These are phyloP conservation scores for Oophaga sylvatica DNA, from an alignment of 2,797 vertebrate genomes.

Conservation along the genomic window DNA sequence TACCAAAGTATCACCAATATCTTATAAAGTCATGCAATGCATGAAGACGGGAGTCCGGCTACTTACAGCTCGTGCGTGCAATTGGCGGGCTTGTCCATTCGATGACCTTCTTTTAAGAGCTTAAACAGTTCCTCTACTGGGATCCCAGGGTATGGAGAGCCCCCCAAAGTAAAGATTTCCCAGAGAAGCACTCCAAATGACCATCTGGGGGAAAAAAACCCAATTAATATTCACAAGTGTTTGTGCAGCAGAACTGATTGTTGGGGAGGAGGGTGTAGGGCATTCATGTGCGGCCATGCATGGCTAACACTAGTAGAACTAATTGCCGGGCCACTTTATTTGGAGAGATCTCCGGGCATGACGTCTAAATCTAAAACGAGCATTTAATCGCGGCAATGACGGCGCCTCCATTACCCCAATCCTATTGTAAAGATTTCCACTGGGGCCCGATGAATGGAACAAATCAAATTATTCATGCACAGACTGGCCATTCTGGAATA, in stretches of 20 bases:
- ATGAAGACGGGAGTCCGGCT: neutral
- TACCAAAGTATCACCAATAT: neutral
- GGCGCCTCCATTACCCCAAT: conserved; percentile 75
- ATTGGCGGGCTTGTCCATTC: conserved; percentile 98
- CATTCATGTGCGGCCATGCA: conserved; percentile 69
- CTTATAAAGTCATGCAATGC: neutral
- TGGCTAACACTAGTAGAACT: conserved; percentile 72
- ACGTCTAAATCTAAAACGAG: conserved; percentile 76
- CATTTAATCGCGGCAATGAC: conserved; percentile 80
- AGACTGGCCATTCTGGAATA: conserved; percentile 65
- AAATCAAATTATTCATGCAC: conserved; percentile 86
- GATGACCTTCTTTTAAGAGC: conserved; percentile 96
- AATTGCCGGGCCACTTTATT: conserved; percentile 70
- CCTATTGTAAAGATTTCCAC: conserved; percentile 75
- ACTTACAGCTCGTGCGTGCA: conserved; percentile 96
- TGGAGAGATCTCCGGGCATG: conserved; percentile 68
- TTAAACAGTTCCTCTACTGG: conserved; percentile 98
- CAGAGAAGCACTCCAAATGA: conserved; percentile 96
- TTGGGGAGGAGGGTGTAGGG: neutral
- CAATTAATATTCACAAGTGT: conserved; percentile 68
- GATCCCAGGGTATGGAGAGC: conserved; percentile 95
- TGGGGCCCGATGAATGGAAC: conserved; percentile 72
- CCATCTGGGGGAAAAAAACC: conserved; percentile 81
- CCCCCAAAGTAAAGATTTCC: conserved; percentile 98
- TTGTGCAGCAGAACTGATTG: neutral